These are phyloP conservation scores for Somateria mollissima DNA, from an alignment of 2,797 vertebrate species.

Conservation along the genomic window DNA sequence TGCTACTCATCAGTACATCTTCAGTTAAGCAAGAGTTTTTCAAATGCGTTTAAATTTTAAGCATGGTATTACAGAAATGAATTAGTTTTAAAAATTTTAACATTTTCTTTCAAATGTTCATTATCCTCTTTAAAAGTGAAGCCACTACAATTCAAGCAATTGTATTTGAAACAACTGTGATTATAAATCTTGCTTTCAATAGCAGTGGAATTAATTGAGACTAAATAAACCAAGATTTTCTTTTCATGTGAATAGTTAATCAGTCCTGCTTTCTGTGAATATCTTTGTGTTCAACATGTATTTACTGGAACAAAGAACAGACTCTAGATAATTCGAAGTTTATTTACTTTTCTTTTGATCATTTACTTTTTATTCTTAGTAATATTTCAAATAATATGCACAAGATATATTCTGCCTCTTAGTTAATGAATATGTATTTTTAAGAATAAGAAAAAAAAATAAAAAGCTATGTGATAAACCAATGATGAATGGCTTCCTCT, in stretches of 20 bases:
- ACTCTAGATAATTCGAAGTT: neutral
- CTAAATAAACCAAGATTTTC: neutral
- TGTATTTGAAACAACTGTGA: neutral
- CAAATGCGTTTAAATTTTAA: neutral
- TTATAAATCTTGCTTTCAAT: neutral
- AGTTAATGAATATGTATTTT: neutral
- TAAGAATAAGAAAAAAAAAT: neutral
- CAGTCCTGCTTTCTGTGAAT: neutral
- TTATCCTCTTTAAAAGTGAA: neutral
- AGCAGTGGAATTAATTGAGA: neutral
- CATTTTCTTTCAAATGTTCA: neutral
- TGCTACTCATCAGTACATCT: neutral
- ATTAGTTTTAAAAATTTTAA: neutral
- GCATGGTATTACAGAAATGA: neutral
- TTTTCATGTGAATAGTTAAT: neutral
- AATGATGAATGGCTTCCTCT: neutral
- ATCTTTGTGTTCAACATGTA: neutral
- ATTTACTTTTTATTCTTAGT: neutral
- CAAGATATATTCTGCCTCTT: neutral
- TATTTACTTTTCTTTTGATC: neutral
- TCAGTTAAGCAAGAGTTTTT: neutral
- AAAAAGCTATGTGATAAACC: neutral
- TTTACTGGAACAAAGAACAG: neutral
- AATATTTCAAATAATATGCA: neutral
- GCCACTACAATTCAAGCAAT: rapidly evolving